These are phyloP conservation scores for Bos indicus DNA, from an alignment of 2,113 vertebrate genomes.

Conservation along the genomic window DNA sequence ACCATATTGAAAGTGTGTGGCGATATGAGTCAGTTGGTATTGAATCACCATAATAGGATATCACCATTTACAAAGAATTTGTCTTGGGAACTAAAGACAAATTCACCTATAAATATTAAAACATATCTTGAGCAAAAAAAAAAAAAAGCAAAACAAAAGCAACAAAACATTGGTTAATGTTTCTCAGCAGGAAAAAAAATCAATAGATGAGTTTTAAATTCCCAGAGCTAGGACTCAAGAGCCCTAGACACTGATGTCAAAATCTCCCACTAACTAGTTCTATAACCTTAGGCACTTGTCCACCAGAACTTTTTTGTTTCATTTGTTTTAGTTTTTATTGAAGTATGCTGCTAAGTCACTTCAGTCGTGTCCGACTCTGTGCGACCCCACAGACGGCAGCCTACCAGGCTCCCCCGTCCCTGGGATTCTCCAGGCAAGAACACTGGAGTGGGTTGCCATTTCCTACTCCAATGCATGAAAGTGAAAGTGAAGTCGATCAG, in stretches of 20 bases:
- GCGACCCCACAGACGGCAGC: too few species aligned
- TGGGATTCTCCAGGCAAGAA: too few species aligned
- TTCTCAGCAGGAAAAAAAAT: background rate
- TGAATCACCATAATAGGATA: background rate
- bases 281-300: background rate
- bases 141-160: background rate
- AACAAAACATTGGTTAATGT: background rate
- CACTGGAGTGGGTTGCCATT: too few species aligned
- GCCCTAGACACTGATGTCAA: background rate
- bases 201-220: conserved; percentile 6
- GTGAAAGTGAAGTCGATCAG: too few species aligned
- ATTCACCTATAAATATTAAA: background rate
- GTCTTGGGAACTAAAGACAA: background rate
- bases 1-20: background rate
- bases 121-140: background rate
- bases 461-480: too few species aligned
- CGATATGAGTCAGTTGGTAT: background rate
- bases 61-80: background rate
- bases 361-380: too few species aligned
- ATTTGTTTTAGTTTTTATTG: background rate
- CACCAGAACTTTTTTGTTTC: background rate
- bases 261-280: background rate
- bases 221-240: background rate
- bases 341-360: too few species aligned
- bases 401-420: too few species aligned